These are phyloP conservation scores for Marcusenius ussheri DNA, from an alignment of 2,113 vertebrate species.

Conservation along the genomic window DNA sequence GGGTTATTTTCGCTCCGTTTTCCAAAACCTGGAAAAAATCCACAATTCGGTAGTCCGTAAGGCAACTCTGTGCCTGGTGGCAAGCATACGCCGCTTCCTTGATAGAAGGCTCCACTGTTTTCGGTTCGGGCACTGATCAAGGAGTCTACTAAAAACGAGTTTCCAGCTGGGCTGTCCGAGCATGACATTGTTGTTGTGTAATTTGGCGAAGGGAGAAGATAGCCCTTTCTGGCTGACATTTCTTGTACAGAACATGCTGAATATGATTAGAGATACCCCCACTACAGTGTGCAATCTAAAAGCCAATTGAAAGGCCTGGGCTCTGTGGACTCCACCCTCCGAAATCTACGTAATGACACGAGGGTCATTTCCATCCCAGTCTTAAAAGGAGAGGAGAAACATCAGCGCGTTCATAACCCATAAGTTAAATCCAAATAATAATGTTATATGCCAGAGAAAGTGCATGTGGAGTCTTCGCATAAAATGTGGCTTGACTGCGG, in stretches of 20 bases:
- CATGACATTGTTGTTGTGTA: constrained; percentile 97
- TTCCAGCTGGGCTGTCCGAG: constrained; percentile 92
- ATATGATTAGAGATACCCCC: constrained; percentile 98
- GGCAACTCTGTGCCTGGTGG: constrained; percentile 79
- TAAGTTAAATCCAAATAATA: constrained; percentile 46
- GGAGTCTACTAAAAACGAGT: constrained; percentile 96
- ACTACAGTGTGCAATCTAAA: constrained; percentile 76
- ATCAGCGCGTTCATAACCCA: constrained; percentile 47
- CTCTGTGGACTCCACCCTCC: constrained; percentile 75
- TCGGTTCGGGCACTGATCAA: constrained; percentile 89
- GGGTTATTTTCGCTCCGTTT: constrained; percentile 83
- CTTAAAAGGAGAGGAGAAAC: constrained; percentile 55
- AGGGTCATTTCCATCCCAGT: constrained; percentile 76
- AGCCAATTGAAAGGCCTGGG: constrained; percentile 95
- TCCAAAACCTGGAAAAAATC: constrained; percentile 81
- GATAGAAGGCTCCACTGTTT: constrained; percentile 76
- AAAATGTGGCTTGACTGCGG: background rate
- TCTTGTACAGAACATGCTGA: constrained; percentile 99
- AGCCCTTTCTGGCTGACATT: constrained; percentile 99
- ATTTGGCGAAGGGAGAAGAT: constrained; percentile 97
- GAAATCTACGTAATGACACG: constrained; percentile 68
- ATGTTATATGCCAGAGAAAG: constrained; percentile 32
- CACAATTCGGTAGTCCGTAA: constrained; percentile 89
- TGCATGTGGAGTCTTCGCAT: constrained; percentile 21
- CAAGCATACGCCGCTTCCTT: constrained; percentile 82